Evolutionary conservation across 1,140 invertebrate species (phyloP), one percentile per base, ranked within the genome.

Genomic region (Zelostemma sp.): DNA sequence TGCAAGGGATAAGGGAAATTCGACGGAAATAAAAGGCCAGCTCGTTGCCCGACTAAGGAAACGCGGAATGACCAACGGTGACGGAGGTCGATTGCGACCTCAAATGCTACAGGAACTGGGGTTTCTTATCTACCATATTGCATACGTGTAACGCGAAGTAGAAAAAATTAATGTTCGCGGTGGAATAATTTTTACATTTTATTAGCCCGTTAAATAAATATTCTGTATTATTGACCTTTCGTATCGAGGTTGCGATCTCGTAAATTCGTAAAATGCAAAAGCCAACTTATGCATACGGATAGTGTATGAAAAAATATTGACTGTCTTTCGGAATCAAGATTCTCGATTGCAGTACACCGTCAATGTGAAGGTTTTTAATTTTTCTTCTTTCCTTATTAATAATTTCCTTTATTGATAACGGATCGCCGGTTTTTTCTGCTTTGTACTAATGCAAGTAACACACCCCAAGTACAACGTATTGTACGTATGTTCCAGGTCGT

Each of bases 61-160:
- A 81, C 74, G 75, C 74, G 72, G 83, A 84, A 78, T 82, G 81
- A 75, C 80, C 74, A 80, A 70, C 77, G 58, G 56, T 66, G n/a
- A n/a, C n/a, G n/a, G 60, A 67, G 59, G 21, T 25, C 64, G 68
- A 68, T 59, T 66, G 54, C 73, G 64, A 66, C 76, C 68, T 72
- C 58, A 61, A 68, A 72, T 50, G 58, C 56, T 38, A 38, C 14
- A 38, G 2, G 8, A 1, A 15, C 40, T 15, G 48, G 58, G 49
- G 35, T 66, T 70, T 66, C 58, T 71, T 71, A 66, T 71, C 62
- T 66, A 48, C 62, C 54, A 43, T 71, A 62, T 70, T 65, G 63
- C 61, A 19, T 43, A 71, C 61, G 61, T 53, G 57, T 46, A 19
- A 46, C 45, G 45, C 58, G 58, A 59, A 55, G 35, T 58, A 41